Conservation (phyloP, 2,113 vertebrate species). For the Leucopsar rothschildi region DNA sequence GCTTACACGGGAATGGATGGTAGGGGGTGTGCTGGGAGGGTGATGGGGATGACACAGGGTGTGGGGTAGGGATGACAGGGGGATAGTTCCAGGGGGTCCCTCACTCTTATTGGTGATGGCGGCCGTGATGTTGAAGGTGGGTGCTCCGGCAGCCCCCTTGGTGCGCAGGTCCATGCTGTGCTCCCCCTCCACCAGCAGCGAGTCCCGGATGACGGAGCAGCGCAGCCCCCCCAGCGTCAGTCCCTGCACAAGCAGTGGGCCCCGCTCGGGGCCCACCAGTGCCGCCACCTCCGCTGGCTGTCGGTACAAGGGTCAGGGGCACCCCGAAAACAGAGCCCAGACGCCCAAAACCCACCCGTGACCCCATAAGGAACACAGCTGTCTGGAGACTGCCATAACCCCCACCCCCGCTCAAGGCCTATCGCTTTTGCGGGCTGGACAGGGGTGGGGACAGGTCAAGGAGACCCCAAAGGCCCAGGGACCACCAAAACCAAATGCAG, state of each 20-base stretch:
- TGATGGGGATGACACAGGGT: background rate
- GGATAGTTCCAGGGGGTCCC: background rate
- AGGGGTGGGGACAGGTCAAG: background rate
- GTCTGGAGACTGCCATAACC: too few relatives aligned
- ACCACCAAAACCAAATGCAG: background rate
- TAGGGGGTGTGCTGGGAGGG: too few relatives aligned
- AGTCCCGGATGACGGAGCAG: conserved; percentile 4
- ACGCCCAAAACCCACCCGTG: background rate
- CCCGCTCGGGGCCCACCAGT: background rate
- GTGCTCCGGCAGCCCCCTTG: background rate
- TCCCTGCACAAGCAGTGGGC: background rate
- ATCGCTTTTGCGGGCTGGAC: background rate
- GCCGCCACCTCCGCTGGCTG: background rate
- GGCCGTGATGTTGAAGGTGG: conserved; percentile 1
- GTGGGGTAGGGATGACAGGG: too few relatives aligned
- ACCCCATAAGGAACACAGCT: background rate
- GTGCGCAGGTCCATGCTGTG: conserved; percentile 20
- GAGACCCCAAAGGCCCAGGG: background rate
- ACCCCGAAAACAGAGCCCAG: background rate
- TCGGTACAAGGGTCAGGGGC: background rate
- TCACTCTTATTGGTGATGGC: conserved; percentile 16
- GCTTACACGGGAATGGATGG: too few relatives aligned
- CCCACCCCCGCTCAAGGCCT: too few relatives aligned
- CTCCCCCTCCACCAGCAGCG: background rate
- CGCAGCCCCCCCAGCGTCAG: conserved; percentile 6